Evolutionary conservation across 2,113 vertebrate species (phyloP), one percentile per base, ranked within the genome.

Genomic region (Epinephelus lanceolatus): DNA sequence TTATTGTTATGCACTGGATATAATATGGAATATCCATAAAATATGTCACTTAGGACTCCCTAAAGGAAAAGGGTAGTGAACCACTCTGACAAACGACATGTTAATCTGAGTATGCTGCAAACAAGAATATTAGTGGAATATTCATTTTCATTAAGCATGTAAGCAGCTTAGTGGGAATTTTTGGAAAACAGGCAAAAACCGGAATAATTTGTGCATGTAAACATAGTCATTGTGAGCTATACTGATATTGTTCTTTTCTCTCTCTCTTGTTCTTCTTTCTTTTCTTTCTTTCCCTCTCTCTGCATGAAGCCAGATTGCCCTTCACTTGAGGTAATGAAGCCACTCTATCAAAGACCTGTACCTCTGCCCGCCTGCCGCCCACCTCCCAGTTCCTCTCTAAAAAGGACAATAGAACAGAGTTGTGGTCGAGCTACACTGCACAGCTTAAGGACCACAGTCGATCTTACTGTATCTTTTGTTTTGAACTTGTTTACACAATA

Each of bases 261-360:
- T 68, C 53, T 62, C 15, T 57, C 53, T 33, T 14, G 45, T 63
- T 23, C 62, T 0, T 8, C 23, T 7, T 0, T 67, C 52, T 14
- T 65, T 0, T 56, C 37, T 63, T 23, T 52, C 53, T 72, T 2
- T 68, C 51, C 45, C 74, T 70, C 53, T 78, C 74, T 89, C 86
- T 83, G 75, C 77, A 69, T 82, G 90, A 74, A 84, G 83, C 88
- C 88, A 93, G 94, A 94, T 94, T 94, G 93, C 91, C 93, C 91
- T 94, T 94, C 93, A 93, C 85, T 92, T 66, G 83, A 89, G 67
- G 88, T 95, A 95, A 96, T 94, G 91, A 93, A 93, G 92, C 90
- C 86, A 92, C 92, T 95, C 89, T 80, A 93, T 96, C 94, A 95
- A 78, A 91, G 80, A 84, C 83, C 88, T 89, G 86, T 73, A 85